phyloP scores from a whole-genome alignment of 2,888 invertebrate genomes.

The Mycalesis mineus region DNA sequence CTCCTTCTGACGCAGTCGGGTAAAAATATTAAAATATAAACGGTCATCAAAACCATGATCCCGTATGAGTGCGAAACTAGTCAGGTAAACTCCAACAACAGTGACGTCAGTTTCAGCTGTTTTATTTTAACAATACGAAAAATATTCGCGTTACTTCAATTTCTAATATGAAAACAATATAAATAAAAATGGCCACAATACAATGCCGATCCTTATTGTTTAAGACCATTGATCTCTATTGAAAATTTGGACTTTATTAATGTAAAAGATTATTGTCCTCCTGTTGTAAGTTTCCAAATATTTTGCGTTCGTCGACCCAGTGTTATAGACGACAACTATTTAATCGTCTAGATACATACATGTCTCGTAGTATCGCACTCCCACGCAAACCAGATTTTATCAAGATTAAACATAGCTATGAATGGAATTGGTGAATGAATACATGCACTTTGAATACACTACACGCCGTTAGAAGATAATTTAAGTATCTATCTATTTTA shows the following conservation, averaged over 20 bases:
- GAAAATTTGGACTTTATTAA: neutral
- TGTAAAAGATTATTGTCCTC: neutral
- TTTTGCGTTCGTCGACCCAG: neutral
- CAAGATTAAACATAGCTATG: neutral
- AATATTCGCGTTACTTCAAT: too few relatives aligned
- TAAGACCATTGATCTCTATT: neutral
- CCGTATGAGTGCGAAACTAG: too few relatives aligned
- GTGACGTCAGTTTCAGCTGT: too few relatives aligned
- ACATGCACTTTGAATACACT: conserved; percentile 32
- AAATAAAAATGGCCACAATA: too few relatives aligned
- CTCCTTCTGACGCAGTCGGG: too few relatives aligned
- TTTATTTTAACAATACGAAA: too few relatives aligned
- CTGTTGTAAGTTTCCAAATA: neutral
- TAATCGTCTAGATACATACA: neutral
- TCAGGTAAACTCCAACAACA: too few relatives aligned
- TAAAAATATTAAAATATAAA: too few relatives aligned
- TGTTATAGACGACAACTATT: neutral
- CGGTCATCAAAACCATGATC: too few relatives aligned
- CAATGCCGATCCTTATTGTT: neutral
- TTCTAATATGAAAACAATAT: too few relatives aligned
- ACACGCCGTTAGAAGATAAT: too few relatives aligned
- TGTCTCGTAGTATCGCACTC: neutral
- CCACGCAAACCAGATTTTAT: neutral
- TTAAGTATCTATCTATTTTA: too few relatives aligned
- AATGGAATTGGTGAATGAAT: neutral